Conservation (phyloP, 2,888 invertebrate species). For the Apocheima hispidaria region DNA sequence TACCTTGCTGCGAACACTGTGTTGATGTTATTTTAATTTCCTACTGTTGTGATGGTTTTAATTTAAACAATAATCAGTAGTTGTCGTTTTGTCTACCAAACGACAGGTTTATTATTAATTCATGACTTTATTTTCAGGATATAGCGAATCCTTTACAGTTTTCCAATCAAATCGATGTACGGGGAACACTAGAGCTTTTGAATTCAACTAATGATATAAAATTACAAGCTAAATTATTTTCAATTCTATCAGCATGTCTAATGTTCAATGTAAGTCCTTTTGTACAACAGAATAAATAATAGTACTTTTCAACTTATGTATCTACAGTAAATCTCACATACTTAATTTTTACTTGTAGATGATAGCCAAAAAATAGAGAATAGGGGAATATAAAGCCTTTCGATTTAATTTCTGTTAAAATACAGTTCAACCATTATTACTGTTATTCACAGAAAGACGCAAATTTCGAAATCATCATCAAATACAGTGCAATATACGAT, state of each 20-base stretch:
- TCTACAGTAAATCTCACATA: too few relatives aligned
- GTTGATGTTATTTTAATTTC: too few relatives aligned
- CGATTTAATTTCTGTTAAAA: too few relatives aligned
- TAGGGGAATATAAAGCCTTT: too few relatives aligned
- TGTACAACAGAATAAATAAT: neutral
- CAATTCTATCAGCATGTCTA: constrained; percentile 60
- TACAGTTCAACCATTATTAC: too few relatives aligned
- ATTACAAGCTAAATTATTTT: constrained; percentile 63
- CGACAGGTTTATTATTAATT: neutral
- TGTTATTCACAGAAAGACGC: constrained; percentile 54
- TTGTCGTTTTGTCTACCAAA: too few relatives aligned
- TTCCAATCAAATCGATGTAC: constrained; percentile 51
- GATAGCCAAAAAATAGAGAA: too few relatives aligned
- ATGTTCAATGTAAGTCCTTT: constrained; percentile 61
- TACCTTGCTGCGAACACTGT: too few relatives aligned
- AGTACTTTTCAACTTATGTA: too few relatives aligned
- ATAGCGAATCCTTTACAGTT: constrained; percentile 41
- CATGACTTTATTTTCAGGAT: constrained; percentile 44
- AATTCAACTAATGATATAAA: constrained; percentile 56
- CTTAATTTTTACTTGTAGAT: neutral
- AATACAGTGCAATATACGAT: constrained; percentile 63
- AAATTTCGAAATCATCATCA: constrained; percentile 58
- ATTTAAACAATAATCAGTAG: too few relatives aligned
- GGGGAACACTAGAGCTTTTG: constrained; percentile 58
- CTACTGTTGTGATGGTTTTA: too few relatives aligned